Percentiles rank a stretch among this genome's conserved stretches.
Conservation (phyloP, 2,113 vertebrate species). For the Cyprinodon brontotheroides region DNA sequence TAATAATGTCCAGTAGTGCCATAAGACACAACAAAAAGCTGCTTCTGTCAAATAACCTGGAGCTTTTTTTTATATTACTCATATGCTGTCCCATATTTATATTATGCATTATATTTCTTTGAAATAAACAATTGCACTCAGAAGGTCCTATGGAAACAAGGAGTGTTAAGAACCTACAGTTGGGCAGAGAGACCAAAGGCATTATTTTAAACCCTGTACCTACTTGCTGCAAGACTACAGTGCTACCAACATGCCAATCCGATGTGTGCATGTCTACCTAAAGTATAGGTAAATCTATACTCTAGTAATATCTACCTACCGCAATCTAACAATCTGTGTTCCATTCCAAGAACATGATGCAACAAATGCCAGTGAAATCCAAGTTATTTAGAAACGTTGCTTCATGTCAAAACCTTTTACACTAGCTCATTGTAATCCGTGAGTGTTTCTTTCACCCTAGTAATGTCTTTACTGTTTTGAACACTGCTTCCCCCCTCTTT, state of each 20-base stretch:
- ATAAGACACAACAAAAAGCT: too few species aligned
- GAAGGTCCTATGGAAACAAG: too few species aligned
- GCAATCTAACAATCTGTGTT: background rate
- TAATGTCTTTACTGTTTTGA: slow-evolving; percentile 46
- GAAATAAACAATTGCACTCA: too few species aligned
- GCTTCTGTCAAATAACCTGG: too few species aligned
- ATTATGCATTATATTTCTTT: too few species aligned
- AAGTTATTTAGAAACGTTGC: background rate
- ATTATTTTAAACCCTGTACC: background rate
- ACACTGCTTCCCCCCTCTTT: slow-evolving; percentile 49
- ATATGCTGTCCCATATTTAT: too few species aligned
- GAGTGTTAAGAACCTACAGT: too few species aligned
- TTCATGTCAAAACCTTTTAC: background rate
- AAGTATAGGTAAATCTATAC: background rate
- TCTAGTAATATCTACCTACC: background rate
- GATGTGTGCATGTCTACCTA: background rate
- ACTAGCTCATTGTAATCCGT: background rate
- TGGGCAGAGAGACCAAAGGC: background rate
- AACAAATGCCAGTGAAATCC: background rate
- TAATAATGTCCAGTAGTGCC: too few species aligned
- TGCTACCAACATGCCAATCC: background rate
- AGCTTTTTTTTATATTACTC: too few species aligned
- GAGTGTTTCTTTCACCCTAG: slow-evolving; percentile 15
- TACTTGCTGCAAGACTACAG: background rate
- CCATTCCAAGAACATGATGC: background rate